Evolutionary conservation across 2,797 vertebrate genomes (phyloP), one percentile per base, ranked within the genome.

Genomic region (Peromyscus nudipes): DNA sequence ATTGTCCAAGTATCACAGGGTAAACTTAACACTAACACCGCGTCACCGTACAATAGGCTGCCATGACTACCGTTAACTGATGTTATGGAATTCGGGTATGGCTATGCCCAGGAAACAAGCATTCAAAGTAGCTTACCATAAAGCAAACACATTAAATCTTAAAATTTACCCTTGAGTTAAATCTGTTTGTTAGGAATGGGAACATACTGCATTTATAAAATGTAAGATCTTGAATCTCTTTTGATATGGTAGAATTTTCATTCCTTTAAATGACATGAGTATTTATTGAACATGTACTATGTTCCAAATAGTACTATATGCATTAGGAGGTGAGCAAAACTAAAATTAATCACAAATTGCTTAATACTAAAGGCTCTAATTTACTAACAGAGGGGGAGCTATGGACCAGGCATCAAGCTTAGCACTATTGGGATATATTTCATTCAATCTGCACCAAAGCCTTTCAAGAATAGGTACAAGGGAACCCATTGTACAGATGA

Each of bases 191-290:
- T 81, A 69, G 77, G 27, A 71, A 86, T 19, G 8, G 46, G 49
- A 55, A 55, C 12, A 4, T 34, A 25, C 27, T 69, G 75, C 21
- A 6, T 89, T 65, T 65, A 13, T 92, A 64, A 71, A 71, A 71
- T 64, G 13, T 37, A 95, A 76, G 31, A 14, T 77, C 80, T 89
- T 31, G 14, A 73, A 62, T 89, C 92, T 94, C 37, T 89, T 75
- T 89, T 80, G 31, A 64, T 64, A 19, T n/a, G 40, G 80, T 65
- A 81, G 55, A 94, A 27, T 89, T 91, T 94, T 96, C 11, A 40
- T 67, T 84, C 31, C 29, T 91, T 89, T 49, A 67, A 83, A 79
- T 7, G 64, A 71, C 6, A 52, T 67, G 67, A 84, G 17, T 71
- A 71, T 81, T 90, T 81, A 57, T 4, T 88, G n/a, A 87, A 3